phyloP scores from a whole-genome alignment of 2,797 vertebrate genomes.

The Pteropus rufus region DNA sequence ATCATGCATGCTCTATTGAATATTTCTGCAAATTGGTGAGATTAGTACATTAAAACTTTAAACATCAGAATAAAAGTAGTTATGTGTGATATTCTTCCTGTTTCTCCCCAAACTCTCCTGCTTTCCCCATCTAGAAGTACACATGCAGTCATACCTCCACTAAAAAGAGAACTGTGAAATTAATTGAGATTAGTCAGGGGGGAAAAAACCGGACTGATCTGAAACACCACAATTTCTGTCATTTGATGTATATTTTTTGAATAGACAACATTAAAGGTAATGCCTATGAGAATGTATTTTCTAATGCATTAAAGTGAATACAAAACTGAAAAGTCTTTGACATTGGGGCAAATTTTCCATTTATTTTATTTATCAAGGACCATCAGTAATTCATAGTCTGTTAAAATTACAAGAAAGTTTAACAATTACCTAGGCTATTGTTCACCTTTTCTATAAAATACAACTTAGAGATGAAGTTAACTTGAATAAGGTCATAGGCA shows the following conservation, averaged over 20 bases:
- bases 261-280: background rate
- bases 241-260: background rate
- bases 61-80: background rate
- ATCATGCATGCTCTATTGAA: background rate
- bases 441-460: background rate
- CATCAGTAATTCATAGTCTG: background rate
- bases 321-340: background rate
- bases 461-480: background rate
- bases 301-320: background rate
- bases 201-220: background rate
- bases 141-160: background rate
- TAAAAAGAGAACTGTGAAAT: background rate
- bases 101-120: background rate
- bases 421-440: background rate
- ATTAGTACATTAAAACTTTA: background rate
- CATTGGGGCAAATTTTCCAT: background rate
- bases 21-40: background rate
- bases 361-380: background rate
- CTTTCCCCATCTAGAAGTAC: background rate
- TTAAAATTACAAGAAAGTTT: background rate
- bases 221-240: background rate
- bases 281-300: background rate
- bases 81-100: background rate
- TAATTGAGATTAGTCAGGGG: background rate
- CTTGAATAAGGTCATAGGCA: background rate